These are phyloP conservation scores for Sesia apiformis DNA, from an alignment of 2,888 invertebrate species.

Conservation along the genomic window DNA sequence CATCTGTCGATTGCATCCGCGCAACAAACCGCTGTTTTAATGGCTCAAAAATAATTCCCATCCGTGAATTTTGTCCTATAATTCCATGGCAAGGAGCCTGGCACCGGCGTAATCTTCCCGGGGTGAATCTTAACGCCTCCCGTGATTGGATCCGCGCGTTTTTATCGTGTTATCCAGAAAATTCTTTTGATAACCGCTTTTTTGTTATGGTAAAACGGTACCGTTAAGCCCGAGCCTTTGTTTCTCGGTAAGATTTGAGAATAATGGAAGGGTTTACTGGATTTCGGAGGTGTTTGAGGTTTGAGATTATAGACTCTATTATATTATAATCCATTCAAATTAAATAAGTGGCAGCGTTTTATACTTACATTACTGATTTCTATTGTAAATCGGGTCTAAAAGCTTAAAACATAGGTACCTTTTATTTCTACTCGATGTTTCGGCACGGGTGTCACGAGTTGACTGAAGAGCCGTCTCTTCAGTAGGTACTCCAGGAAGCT, in stretches of 20 bases:
- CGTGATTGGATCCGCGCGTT: constrained; percentile 52
- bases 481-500: no score
- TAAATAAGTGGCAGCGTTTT: no score
- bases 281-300: background rate
- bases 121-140: constrained; percentile 42
- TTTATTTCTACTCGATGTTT: no score
- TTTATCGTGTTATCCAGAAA: constrained; percentile 33
- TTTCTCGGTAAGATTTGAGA: background rate
- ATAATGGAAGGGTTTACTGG: background rate
- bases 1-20: no score
- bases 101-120: constrained; percentile 39
- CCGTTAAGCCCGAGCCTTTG: background rate
- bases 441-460: no score
- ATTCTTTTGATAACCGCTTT: constrained; percentile 10
- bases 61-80: constrained; percentile 48
- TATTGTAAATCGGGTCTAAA: no score
- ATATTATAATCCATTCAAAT: no score
- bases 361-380: no score
- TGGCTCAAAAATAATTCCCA: constrained; percentile 37
- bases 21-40: constrained; percentile 13
- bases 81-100: constrained; percentile 31
- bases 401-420: no score
- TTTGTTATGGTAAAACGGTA: constrained; percentile 2
- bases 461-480: no score
- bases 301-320: background rate